These are phyloP conservation scores for Galleria mellonella DNA, from an alignment of 1,140 invertebrate genomes.

Conservation along the genomic window DNA sequence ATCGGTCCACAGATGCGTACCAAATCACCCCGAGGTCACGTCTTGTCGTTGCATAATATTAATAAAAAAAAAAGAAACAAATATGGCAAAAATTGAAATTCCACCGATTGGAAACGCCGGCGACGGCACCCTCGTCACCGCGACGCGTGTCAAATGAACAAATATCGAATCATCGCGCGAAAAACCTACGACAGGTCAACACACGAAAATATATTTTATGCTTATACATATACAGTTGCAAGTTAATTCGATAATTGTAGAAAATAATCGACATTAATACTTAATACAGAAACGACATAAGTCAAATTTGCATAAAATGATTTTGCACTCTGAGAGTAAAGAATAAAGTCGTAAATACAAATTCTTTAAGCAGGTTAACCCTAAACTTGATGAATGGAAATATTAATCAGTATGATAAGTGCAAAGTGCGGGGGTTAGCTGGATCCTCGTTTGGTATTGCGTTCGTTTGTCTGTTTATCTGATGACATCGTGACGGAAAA, in stretches of 20 bases:
- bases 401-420: slow-evolving; percentile 35
- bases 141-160: slow-evolving; percentile 35
- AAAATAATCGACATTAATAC: too few relatives aligned
- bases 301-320: too few relatives aligned
- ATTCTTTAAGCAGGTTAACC: slow-evolving; percentile 11
- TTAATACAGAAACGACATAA: too few relatives aligned
- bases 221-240: too few relatives aligned
- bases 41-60: slow-evolving; percentile 34
- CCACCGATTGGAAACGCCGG: slow-evolving; percentile 34
- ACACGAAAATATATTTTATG: too few relatives aligned
- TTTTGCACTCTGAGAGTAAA: too few relatives aligned
- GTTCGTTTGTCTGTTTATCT: slow-evolving; percentile 32
- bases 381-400: slow-evolving; percentile 30
- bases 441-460: slow-evolving; percentile 11
- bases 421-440: slow-evolving; percentile 31
- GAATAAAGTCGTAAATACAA: too few relatives aligned
- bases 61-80: slow-evolving; percentile 55
- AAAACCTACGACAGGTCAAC: too few relatives aligned
- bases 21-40: slow-evolving; percentile 40
- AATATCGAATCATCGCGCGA: slow-evolving; percentile 13
- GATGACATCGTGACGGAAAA: slow-evolving; percentile 21
- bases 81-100: slow-evolving; percentile 53
- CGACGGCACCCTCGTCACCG: slow-evolving; percentile 24
- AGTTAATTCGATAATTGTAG: too few relatives aligned
- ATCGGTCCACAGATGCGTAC: slow-evolving; percentile 46